Percentiles rank a stretch among this genome's conserved stretches.
These are phyloP conservation scores for Agrilus biguttatus DNA, from an alignment of 2,888 invertebrate species.

Conservation along the genomic window DNA sequence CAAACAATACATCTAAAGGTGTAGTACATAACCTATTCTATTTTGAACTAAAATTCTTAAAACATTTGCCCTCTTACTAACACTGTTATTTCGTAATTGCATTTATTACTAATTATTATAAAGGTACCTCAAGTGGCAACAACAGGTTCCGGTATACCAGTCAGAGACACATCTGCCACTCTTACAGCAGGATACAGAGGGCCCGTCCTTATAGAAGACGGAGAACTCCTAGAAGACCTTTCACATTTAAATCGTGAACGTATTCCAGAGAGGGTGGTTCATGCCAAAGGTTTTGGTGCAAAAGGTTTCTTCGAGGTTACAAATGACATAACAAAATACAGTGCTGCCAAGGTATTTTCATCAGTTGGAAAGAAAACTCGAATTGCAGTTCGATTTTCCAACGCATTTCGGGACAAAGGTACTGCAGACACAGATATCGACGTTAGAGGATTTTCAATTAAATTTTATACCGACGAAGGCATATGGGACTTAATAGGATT, in stretches of 20 bases:
- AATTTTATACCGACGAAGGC: slow-evolving; percentile 86
- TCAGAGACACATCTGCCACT: slow-evolving; percentile 60
- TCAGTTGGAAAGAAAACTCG: slow-evolving; percentile 68
- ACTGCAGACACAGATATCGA: slow-evolving; percentile 83
- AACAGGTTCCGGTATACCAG: slow-evolving; percentile 68
- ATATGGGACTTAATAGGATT: slow-evolving; percentile 89
- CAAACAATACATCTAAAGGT: no score
- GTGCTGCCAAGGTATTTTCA: slow-evolving; percentile 65
- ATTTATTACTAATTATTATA: no score
- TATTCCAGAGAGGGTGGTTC: slow-evolving; percentile 90
- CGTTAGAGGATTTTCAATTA: slow-evolving; percentile 82
- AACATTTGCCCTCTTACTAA: no score
- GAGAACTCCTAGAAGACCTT: slow-evolving; percentile 60
- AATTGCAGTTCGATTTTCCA: slow-evolving; percentile 63
- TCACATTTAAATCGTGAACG: slow-evolving; percentile 79
- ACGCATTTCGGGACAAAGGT: slow-evolving; percentile 79
- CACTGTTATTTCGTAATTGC: no score
- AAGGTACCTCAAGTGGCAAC: slow-evolving; percentile 27
- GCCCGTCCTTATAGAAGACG: slow-evolving; percentile 76
- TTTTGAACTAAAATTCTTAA: no score
- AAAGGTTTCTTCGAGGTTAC: slow-evolving; percentile 79
- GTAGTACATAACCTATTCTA: no score
- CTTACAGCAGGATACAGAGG: slow-evolving; percentile 77
- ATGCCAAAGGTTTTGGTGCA: slow-evolving; percentile 88
- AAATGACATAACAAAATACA: slow-evolving; percentile 67